Evolutionary conservation across 1,140 invertebrate species (phyloP).

Genomic region (Ruditapes philippinarum): DNA sequence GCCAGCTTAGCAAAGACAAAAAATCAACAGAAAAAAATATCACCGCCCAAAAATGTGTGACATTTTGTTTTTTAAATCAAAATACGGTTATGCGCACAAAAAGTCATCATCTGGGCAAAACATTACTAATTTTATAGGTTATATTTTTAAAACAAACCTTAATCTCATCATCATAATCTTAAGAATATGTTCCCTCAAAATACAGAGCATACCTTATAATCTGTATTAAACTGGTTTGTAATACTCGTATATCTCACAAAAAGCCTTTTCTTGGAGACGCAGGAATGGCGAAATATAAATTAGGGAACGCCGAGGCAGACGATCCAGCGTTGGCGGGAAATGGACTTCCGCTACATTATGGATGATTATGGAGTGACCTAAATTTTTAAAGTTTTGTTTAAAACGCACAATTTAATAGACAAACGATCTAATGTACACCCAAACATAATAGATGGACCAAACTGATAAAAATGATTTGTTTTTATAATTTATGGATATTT

Average conservation of each 20-base stretch:
- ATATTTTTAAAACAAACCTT: background rate
- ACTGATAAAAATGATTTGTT: too few species aligned
- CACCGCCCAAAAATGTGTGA: too few species aligned
- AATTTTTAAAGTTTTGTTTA: slow-evolving; percentile 14
- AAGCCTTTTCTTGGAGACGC: background rate
- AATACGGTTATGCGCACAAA: too few species aligned
- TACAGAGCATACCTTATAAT: slow-evolving; percentile 26
- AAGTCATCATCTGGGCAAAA: too few species aligned
- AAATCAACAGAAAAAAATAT: too few species aligned
- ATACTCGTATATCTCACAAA: slow-evolving; percentile 24
- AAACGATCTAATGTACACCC: background rate
- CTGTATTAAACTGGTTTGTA: slow-evolving; percentile 37
- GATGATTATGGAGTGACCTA: slow-evolving; percentile 37
- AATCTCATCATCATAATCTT: background rate
- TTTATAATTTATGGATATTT: too few species aligned
- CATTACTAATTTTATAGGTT: too few species aligned
- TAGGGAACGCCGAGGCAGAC: background rate
- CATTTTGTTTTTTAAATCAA: too few species aligned
- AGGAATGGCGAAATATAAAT: slow-evolving; percentile 43
- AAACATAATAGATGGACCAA: too few species aligned
- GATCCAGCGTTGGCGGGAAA: slow-evolving; percentile 30
- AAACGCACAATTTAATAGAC: background rate
- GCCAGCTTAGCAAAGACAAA: too few species aligned
- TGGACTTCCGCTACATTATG: slow-evolving; percentile 30
- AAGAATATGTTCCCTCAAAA: background rate